Evolutionary conservation across 2,888 invertebrate species (phyloP), one percentile per base, ranked within the genome.

Genomic region (Euplagia quadripunctaria): DNA sequence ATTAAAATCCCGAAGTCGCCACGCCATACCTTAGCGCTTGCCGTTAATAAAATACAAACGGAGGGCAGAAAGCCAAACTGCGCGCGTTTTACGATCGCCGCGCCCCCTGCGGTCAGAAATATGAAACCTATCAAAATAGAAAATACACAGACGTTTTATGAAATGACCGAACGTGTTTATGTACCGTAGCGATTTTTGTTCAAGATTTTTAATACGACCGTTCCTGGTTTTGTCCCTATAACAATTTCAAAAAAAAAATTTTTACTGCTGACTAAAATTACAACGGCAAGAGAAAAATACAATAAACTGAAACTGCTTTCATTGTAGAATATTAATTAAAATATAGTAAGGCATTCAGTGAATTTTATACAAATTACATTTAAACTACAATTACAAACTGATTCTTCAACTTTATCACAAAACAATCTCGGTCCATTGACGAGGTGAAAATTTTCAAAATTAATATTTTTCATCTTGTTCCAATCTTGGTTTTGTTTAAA

Each of bases 101-200:
- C 85, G 84, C 90, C 90, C 92, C 90, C 92, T 84, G 90, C 88
- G 88, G 91, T 86, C 91, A 90, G 87, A 91, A 88, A 91, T 92
- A 93, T 93, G 90, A 89, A 91, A 93, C 90, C 90, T 92, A 90
- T 92, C 91, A 89, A 88, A 90, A 89, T 87, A 88, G 87, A 89
- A 89, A 88, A 88, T 84, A 88, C 87, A 85, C 86, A 86, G 86
- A 87, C 88, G 87, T 87, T 88, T 88, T 90, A 88, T 86, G 86
- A 85, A 90, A 90, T 91, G 88, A 88, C 89, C 89, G 84, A 80
- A 82, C 80, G 85, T 88, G 87, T 90, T 89, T 87, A 88, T 87
- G 84, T 82, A 85, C 83, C 83, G 84, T 75, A 74, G 76, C 70
- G 70, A 68, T 81, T 82, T 81, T 85, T 80, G 80, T 82, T 81